These are phyloP conservation scores for Diarsia rubi DNA, from an alignment of 2,888 invertebrate genomes.

Conservation along the genomic window DNA sequence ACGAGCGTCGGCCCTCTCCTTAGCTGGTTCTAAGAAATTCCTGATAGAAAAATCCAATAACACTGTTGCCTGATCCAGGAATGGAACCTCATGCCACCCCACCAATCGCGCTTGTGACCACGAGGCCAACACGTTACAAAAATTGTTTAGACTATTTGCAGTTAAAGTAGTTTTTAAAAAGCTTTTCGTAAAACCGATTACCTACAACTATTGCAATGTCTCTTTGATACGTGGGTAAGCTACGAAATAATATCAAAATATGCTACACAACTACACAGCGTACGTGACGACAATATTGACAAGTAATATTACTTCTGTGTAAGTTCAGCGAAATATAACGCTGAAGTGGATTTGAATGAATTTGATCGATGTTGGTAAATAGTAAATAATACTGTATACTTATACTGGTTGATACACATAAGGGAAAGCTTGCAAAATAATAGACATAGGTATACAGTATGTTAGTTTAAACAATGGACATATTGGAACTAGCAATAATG, in stretches of 20 bases:
- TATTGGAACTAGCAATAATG: too few relatives aligned
- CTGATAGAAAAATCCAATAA: not conserved
- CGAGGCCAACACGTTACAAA: not conserved
- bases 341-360: conserved; percentile 4
- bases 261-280: not conserved
- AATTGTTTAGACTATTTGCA: not conserved
- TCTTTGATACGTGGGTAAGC: not conserved
- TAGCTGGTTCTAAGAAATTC: not conserved
- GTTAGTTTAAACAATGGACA: too few relatives aligned
- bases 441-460: too few relatives aligned
- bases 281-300: conserved; percentile 10
- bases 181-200: not conserved
- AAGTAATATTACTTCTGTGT: not conserved
- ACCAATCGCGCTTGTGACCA: too few relatives aligned
- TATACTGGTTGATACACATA: not conserved
- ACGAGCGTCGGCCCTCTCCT: too few relatives aligned
- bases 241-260: conserved; percentile 11
- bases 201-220: not conserved
- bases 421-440: not conserved
- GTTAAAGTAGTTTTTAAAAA: not conserved
- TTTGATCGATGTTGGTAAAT: too few relatives aligned
- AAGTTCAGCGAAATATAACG: not conserved
- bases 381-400: too few relatives aligned
- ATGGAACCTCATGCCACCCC: not conserved
- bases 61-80: not conserved